phyloP scores from a whole-genome alignment of 2,797 vertebrate species.

The Melanotaenia nigrans region DNA sequence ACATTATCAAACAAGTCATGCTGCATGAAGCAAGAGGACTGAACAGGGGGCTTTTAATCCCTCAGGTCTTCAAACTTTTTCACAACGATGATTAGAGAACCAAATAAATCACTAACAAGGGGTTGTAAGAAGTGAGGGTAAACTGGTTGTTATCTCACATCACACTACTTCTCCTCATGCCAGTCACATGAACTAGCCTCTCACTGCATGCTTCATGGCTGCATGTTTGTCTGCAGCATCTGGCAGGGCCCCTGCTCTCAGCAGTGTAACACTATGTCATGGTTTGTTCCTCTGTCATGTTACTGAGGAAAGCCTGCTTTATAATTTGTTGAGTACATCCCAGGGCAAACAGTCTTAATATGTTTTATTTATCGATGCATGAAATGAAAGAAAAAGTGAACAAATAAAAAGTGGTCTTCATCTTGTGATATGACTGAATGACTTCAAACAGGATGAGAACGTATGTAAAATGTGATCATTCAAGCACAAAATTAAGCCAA shows the following conservation, averaged over 20 bases:
- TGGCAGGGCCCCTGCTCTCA: neutral
- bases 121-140: no score
- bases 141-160: neutral
- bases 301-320: constrained; percentile 17
- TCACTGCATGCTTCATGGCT: constrained; percentile 18
- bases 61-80: neutral
- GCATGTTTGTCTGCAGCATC: constrained; percentile 20
- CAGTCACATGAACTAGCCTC: constrained; percentile 12
- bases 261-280: constrained; percentile 2
- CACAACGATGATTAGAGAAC: neutral
- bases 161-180: neutral
- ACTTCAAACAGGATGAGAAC: neutral
- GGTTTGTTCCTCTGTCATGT: constrained; percentile 55
- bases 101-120: neutral
- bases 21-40: neutral
- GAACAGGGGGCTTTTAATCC: neutral
- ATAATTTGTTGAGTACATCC: neutral
- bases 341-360: neutral
- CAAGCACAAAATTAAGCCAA: neutral
- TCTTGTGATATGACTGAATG: neutral
- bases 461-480: neutral
- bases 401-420: neutral
- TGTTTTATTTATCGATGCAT: neutral
- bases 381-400: neutral
- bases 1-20: constrained; percentile 19